Evolutionary conservation across 30 jellyfish, hydroid and myxozoan genomes (phyloP).

Genomic region (Chrysaora quinquecirrha): DNA sequence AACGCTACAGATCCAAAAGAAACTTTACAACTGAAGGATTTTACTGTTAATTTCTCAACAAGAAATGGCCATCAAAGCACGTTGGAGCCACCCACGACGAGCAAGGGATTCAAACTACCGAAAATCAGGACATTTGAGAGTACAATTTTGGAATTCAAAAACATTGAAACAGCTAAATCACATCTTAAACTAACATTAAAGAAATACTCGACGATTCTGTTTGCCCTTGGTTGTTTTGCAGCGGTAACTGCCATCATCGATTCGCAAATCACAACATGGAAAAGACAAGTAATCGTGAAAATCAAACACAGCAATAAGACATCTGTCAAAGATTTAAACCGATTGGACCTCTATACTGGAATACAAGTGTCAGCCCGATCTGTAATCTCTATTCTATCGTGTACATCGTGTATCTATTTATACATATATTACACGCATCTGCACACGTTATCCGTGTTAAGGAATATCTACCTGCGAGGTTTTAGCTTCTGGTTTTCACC

Average conservation of each 20-base stretch:
- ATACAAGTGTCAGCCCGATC: slow-evolving; percentile 75
- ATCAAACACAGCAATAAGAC: slow-evolving; percentile 12
- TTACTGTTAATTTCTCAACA: slow-evolving; percentile 31
- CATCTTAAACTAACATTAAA: slow-evolving; percentile 63
- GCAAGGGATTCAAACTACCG: slow-evolving; percentile 24
- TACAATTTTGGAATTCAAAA: slow-evolving; percentile 72
- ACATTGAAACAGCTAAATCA: slow-evolving; percentile 83
- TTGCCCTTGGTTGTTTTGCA: slow-evolving; percentile 76
- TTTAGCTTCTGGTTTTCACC: slow-evolving; percentile 55
- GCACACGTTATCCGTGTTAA: slow-evolving; percentile 60
- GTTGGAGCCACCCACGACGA: slow-evolving; percentile 34
- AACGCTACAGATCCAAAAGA: neutral
- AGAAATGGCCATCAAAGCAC: slow-evolving; percentile 49
- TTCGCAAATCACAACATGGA: slow-evolving; percentile 74
- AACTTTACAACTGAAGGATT: slow-evolving; percentile 17
- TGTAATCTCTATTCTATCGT: slow-evolving; percentile 56
- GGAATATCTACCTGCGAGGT: slow-evolving; percentile 65
- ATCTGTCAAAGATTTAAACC: slow-evolving; percentile 27
- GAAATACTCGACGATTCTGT: slow-evolving; percentile 83
- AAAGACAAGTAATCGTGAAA: slow-evolving; percentile 29
- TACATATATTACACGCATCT: slow-evolving; percentile 72
- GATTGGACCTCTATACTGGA: slow-evolving; percentile 60
- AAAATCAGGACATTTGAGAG: slow-evolving; percentile 42
- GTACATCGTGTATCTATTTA: slow-evolving; percentile 58
- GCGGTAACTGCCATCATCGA: slow-evolving; percentile 73